Evolutionary conservation across 1,140 invertebrate species (phyloP).

Genomic region (Bombus picipes): DNA sequence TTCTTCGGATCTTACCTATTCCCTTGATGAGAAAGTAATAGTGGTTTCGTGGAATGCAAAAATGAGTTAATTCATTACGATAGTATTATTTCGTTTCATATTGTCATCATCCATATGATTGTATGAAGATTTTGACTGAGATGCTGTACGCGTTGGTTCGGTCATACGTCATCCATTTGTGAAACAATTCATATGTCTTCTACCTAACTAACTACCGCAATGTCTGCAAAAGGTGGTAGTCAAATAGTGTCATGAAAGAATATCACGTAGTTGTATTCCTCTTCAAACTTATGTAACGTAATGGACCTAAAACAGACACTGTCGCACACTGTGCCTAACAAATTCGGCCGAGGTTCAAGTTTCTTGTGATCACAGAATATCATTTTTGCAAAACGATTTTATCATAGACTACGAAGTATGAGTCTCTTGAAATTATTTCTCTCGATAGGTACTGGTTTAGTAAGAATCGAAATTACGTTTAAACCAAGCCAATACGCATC

Average conservation of each 20-base stretch:
- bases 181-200: background rate
- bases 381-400: too few relatives aligned
- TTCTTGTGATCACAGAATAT: too few relatives aligned
- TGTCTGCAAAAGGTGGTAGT: background rate
- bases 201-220: background rate
- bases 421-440: too few relatives aligned
- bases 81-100: background rate
- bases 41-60: background rate
- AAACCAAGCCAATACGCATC: too few relatives aligned
- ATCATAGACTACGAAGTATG: too few relatives aligned
- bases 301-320: background rate
- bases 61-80: background rate
- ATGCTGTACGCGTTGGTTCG: too few relatives aligned
- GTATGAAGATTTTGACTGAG: too few relatives aligned
- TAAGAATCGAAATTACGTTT: too few relatives aligned
- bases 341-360: too few relatives aligned
- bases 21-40: background rate
- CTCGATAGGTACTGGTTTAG: too few relatives aligned
- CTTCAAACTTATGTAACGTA: background rate
- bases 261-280: background rate
- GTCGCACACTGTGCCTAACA: too few relatives aligned
- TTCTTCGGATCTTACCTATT: background rate
- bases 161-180: background rate
- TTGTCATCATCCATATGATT: background rate
- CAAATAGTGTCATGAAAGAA: background rate